Evolutionary conservation across 1,140 invertebrate genomes (phyloP).

Genomic region (Daktulosphaira vitifoliae): DNA sequence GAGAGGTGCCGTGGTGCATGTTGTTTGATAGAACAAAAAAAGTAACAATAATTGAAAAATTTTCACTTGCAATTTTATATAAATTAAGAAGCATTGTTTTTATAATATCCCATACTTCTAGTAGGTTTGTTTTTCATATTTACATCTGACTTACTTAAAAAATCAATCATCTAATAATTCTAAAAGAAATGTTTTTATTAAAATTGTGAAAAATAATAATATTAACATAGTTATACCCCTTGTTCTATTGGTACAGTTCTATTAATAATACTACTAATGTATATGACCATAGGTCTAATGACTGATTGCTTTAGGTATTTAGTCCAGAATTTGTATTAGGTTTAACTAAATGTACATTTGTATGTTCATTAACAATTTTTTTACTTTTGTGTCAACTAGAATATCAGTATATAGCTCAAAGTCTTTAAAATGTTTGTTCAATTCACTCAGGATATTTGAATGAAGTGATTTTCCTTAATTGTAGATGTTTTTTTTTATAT

Average conservation of each 20-base stretch:
- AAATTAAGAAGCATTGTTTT: background rate
- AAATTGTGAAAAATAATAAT: background rate
- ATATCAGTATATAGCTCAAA: background rate
- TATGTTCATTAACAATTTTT: background rate
- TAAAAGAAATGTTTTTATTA: background rate
- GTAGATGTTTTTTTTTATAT: no score
- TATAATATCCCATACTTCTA: background rate
- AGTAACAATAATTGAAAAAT: background rate
- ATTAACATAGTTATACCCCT: background rate
- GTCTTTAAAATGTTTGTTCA: background rate
- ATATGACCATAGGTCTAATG: background rate
- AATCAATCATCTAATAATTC: background rate
- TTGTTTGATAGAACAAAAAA: no score
- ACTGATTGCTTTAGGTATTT: background rate
- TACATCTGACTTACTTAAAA: background rate
- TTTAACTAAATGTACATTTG: background rate
- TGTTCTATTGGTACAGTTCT: background rate
- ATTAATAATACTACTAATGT: background rate
- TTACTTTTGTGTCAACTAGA: background rate
- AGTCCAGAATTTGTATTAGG: no score
- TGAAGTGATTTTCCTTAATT: no score
- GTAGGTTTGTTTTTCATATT: background rate
- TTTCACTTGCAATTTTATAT: background rate
- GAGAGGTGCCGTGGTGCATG: no score
- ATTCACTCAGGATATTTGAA: no score